phyloP scores from a whole-genome alignment of 2,888 invertebrate genomes.

The Lepidocyrtinus sp. region DNA sequence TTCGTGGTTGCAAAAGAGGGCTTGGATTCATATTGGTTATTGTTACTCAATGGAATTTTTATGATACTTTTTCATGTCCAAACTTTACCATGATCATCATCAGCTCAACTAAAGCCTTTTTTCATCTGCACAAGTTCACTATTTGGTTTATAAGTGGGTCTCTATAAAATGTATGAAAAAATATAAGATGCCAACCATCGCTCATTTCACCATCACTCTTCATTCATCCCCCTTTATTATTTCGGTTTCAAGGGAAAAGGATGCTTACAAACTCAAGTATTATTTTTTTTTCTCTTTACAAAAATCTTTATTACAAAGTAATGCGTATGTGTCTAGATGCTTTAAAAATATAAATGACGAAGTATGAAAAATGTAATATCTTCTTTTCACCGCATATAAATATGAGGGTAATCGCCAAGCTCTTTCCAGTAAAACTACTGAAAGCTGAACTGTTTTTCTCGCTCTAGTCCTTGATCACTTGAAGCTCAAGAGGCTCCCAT shows the following conservation, averaged over 20 bases:
- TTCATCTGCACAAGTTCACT: constrained; percentile 3
- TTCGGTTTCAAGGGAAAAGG: constrained; percentile 17
- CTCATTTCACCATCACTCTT: too few species aligned
- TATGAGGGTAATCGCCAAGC: not conserved
- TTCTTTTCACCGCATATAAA: not conserved
- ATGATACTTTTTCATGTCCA: constrained; percentile 23
- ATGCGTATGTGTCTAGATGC: too few species aligned
- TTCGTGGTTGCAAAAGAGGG: too few species aligned
- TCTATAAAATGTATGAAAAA: too few species aligned
- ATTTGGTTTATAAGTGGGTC: constrained; percentile 43
- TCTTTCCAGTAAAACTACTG: not conserved
- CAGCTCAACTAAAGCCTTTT: constrained; percentile 28
- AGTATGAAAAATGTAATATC: constrained; percentile 33
- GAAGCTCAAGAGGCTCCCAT: constrained; percentile 40
- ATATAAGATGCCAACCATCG: too few species aligned
- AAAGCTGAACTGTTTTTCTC: not conserved
- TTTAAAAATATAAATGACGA: too few species aligned
- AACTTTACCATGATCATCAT: constrained; percentile 6
- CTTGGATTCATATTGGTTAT: constrained; percentile 26
- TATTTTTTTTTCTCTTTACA: constrained; percentile 31
- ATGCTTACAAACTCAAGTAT: constrained; percentile 34
- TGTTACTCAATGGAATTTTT: constrained; percentile 10
- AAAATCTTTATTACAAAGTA: constrained; percentile 22
- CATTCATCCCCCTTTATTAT: too few species aligned
- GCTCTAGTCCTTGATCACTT: constrained; percentile 27